Evolutionary conservation across 1,140 invertebrate species (phyloP).

Genomic region (Halyomorpha halys): DNA sequence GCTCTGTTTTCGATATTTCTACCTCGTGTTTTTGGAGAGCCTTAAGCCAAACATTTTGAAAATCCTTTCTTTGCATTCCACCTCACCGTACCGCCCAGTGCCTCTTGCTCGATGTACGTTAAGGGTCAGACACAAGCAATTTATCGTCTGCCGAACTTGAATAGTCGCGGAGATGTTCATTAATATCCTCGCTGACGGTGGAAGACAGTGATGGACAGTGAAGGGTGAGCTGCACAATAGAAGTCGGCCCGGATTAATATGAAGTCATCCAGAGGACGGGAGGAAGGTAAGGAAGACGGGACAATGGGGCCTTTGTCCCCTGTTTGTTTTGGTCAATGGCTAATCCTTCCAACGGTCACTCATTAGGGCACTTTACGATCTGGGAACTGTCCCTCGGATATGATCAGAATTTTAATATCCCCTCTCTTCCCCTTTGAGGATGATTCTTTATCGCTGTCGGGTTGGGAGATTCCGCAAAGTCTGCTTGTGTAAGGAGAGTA

Average conservation of each 20-base stretch:
- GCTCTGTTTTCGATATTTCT: too few species aligned
- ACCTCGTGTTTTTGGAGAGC: too few species aligned
- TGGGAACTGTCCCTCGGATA: background rate
- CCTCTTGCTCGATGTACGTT: background rate
- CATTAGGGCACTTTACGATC: conserved; percentile 10
- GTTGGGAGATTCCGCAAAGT: too few species aligned
- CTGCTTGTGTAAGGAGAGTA: too few species aligned
- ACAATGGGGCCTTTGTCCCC: background rate
- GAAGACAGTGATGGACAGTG: conserved; percentile 1
- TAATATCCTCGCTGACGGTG: background rate
- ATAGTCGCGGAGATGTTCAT: background rate
- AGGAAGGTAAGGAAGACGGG: background rate
- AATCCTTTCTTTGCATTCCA: too few species aligned
- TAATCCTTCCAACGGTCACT: background rate
- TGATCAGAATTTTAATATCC: background rate
- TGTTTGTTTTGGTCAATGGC: conserved; percentile 16
- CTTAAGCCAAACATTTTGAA: too few species aligned
- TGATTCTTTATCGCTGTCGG: too few species aligned
- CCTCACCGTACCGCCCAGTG: background rate
- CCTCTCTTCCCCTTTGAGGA: background rate
- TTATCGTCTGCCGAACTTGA: background rate
- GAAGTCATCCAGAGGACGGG: background rate
- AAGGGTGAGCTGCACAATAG: background rate
- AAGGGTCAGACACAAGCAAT: background rate
- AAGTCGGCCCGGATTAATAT: conserved; percentile 11